Evolutionary conservation across 2,888 invertebrate genomes (phyloP).

Genomic region (Tipula vernalis): DNA sequence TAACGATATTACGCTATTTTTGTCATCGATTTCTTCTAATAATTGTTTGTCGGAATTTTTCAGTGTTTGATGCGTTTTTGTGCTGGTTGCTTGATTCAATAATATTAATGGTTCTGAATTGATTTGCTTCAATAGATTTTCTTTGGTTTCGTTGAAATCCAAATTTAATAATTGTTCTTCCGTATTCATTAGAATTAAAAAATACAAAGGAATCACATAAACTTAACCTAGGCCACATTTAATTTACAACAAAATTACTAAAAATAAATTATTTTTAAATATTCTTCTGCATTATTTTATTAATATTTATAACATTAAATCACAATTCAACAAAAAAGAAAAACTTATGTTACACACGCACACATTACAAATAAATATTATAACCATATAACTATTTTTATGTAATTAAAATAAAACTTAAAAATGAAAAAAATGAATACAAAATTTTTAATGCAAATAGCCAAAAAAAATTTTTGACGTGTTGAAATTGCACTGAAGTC

Average conservation of each 20-base stretch:
- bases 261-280: background rate
- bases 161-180: slow-evolving; percentile 49
- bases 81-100: background rate
- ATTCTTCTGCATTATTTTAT: background rate
- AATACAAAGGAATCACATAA: slow-evolving; percentile 5
- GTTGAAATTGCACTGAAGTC: background rate
- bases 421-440: background rate
- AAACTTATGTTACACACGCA: background rate
- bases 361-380: background rate
- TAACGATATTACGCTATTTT: slow-evolving; percentile 46
- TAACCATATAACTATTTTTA: background rate
- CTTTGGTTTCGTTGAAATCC: slow-evolving; percentile 42
- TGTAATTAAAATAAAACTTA: background rate
- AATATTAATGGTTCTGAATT: background rate
- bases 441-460: background rate
- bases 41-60: background rate
- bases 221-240: slow-evolving; percentile 11
- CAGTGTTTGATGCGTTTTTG: background rate
- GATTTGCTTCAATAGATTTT: background rate
- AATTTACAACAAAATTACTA: background rate
- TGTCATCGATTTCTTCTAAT: slow-evolving; percentile 35
- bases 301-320: background rate
- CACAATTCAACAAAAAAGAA: background rate
- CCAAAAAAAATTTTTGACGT: background rate
- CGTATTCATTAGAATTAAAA: slow-evolving; percentile 43